These are phyloP conservation scores for Mamestra configurata DNA, from an alignment of 1,140 invertebrate genomes.

Conservation along the genomic window DNA sequence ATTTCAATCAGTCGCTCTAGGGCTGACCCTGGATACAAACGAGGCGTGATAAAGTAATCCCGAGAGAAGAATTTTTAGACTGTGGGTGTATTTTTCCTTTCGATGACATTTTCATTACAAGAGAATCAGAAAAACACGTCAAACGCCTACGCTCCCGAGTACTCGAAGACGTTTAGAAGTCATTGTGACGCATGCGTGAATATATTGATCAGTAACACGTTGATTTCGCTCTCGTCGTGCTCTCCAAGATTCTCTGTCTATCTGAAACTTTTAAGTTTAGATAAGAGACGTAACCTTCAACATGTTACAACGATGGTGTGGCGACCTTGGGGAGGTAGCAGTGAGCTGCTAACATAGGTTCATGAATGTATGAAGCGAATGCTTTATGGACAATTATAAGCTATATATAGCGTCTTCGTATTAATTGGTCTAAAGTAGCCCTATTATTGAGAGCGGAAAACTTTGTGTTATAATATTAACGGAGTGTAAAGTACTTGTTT, in stretches of 20 bases:
- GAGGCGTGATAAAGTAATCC: neutral
- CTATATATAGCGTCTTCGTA: slow-evolving; percentile 13
- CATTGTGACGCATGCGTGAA: slow-evolving; percentile 83
- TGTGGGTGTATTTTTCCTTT: slow-evolving; percentile 22
- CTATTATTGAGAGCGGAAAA: slow-evolving; percentile 49
- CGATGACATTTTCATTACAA: slow-evolving; percentile 29
- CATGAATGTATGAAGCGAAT: slow-evolving; percentile 30
- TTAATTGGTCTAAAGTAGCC: slow-evolving; percentile 33
- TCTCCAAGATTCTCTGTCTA: slow-evolving; percentile 45
- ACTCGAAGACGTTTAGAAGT: slow-evolving; percentile 62
- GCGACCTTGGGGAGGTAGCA: slow-evolving; percentile 39
- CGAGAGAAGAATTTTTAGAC: neutral
- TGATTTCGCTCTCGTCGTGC: slow-evolving; percentile 65
- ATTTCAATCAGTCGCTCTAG: slow-evolving; percentile 44
- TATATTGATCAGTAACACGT: slow-evolving; percentile 79
- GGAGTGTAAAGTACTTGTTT: slow-evolving; percentile 13
- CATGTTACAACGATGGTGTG: slow-evolving; percentile 3
- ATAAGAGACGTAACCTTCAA: slow-evolving; percentile 40
- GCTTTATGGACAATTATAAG: slow-evolving; percentile 19
- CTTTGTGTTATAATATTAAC: slow-evolving; percentile 23
- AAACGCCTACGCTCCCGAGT: slow-evolving; percentile 60
- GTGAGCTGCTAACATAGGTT: neutral
- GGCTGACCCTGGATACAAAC: neutral
- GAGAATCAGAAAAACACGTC: slow-evolving; percentile 47
- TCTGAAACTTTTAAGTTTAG: slow-evolving; percentile 45